Evolutionary conservation across 53 echinoderm and acorn worm species (phyloP), one percentile per base, ranked within the genome.

Genomic region (Echinometra lucunter): DNA sequence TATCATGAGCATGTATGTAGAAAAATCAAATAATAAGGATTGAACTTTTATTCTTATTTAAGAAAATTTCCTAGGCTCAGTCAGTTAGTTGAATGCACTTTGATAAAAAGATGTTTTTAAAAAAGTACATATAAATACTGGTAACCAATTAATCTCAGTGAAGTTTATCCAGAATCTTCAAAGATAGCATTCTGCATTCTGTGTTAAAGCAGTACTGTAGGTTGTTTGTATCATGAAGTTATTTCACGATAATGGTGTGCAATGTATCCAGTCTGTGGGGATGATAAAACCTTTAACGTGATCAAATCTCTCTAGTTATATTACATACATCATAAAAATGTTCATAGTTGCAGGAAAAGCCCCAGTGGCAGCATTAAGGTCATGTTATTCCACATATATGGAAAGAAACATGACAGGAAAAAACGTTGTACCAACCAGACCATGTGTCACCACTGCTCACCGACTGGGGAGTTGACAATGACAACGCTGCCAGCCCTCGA

Each of bases 401-500:
- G 42, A 40, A 75, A 69, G 69, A 69, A 75, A 4, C 34, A 34
- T 38, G 75, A 21, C 75, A 75, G 75, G 40, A 75, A 40, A 19
- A 78, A 40, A 78, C 11, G 38, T 10, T 5, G 4, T 78, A 78
- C 78, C 38, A 40, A 40, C 78, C 78, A 78, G 78, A 78, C 78
- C 42, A 3, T 75, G 38, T 78, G 78, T 78, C 78, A 78, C 40
- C 38, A 4, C 78, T 78, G 19, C 78, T 10, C 78, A 40, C 38
- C 78, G 23, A 42, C 78, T 19, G 38, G 78, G 78, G 78, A 40
- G 78, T 78, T 78, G 85, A 85, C 85, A 47, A n/a, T n/a, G 85
- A 85, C 85, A 85, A 85, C 16, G n/a, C 49, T 11, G 85, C 10
- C 85, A 85, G 45, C 53, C 85, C 49, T 85, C 85, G 12, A 85